A percentile compares a stretch with the other conserved stretches of the same genome.
Evolutionary conservation across 1,140 invertebrate species (phyloP).

Genomic region (Trypoxylus dichotomus): DNA sequence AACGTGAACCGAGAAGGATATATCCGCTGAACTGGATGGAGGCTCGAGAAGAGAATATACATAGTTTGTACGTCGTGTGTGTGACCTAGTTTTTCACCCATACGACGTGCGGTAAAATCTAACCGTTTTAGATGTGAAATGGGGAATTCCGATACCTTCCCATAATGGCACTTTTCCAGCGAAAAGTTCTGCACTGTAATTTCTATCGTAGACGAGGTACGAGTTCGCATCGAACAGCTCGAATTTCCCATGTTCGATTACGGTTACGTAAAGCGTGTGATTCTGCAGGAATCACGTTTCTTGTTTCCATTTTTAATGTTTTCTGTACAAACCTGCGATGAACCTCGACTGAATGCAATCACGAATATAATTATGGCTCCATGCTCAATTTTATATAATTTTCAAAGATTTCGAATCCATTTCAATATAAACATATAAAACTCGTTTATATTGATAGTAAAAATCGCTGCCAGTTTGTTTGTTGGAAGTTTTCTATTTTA

Average conservation of each 20-base stretch:
- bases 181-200: conserved; percentile 3
- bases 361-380: background rate
- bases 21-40: background rate
- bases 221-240: background rate
- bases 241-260: background rate
- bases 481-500: no score
- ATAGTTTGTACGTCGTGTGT: background rate
- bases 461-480: no score
- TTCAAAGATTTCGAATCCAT: background rate
- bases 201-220: background rate
- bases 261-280: background rate
- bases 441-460: no score
- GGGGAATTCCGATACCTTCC: background rate
- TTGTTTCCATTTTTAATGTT: background rate
- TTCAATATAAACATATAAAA: background rate
- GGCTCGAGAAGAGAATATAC: no score
- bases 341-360: background rate
- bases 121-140: background rate
- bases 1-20: background rate
- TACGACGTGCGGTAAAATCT: background rate
- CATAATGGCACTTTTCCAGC: background rate
- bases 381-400: background rate
- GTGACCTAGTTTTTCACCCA: conserved; percentile 1
- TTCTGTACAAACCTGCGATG: background rate
- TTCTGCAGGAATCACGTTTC: background rate